Percentiles rank a stretch among this genome's conserved stretches.
phyloP scores from a whole-genome alignment of 2,888 invertebrate genomes.

The Gnatocerus cornutus region DNA sequence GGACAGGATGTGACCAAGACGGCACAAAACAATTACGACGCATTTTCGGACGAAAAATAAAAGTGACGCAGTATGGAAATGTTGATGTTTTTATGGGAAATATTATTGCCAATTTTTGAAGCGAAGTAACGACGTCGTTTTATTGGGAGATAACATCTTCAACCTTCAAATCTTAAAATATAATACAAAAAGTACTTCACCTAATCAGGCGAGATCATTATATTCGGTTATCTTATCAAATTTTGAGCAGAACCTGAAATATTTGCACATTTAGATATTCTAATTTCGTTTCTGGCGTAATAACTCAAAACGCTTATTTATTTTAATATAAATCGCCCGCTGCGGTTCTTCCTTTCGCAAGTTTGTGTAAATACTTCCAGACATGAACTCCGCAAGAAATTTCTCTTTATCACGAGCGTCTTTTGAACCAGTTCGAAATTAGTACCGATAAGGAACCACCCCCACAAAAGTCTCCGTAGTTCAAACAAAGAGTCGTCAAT shows the following conservation, averaged over 20 bases:
- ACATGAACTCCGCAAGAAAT: slow-evolving; percentile 1
- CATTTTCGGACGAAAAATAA: no score
- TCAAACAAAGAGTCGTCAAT: slow-evolving; percentile 43
- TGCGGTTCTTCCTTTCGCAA: no score
- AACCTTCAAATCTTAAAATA: slow-evolving; percentile 2
- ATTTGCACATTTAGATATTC: no score
- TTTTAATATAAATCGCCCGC: no score
- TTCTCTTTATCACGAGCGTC: not conserved
- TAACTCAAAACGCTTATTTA: no score
- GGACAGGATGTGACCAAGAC: slow-evolving; percentile 18
- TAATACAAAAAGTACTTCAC: not conserved
- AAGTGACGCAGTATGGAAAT: not conserved
- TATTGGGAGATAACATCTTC: not conserved
- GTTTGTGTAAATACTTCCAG: not conserved
- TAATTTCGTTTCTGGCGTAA: no score
- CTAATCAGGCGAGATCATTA: not conserved
- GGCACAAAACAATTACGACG: not conserved
- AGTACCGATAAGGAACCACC: slow-evolving; percentile 4
- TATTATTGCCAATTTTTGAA: not conserved
- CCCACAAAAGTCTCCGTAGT: not conserved
- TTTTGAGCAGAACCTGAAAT: no score
- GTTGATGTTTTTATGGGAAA: not conserved
- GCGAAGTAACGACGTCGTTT: not conserved
- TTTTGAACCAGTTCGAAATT: not conserved
- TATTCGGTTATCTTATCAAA: no score